Base-by-base conservation (phyloP, 2,797 vertebrate genomes). In the Chanos chanos region DNA sequence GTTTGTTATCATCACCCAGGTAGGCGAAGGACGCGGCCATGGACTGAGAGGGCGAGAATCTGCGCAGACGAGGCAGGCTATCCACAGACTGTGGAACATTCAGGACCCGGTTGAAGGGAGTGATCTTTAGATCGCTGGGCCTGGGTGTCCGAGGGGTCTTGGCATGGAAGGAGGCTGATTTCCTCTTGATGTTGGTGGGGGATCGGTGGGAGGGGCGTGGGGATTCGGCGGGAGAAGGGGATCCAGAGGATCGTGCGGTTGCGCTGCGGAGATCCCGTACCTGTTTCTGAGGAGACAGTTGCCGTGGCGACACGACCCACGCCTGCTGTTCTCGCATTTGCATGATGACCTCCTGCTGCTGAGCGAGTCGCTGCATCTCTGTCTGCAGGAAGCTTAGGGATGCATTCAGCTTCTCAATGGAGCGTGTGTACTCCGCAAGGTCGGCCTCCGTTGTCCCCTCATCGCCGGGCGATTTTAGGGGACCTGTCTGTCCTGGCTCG, bases 331-430 rank as follows among this genome's bases (percentile, higher is more conserved):
- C 96, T 51, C 96, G 88, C 96, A 97, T 98, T 71, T 95, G 94
- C 94, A 99, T 96, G 69, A 99, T 89, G 70, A 97, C 89, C 58
- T 98, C 96, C 81, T 99, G 97, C 76, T 99, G 97, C 75, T 96
- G 92, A 33, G 97, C 92, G 0, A 99, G 72, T 13, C 97, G 90
- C 51, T 98, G 96, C 96, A 99, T 99, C 87, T 99, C 97, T 16
- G 90, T 89, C 70, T 99, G 96, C 27, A 99, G 87, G 66, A 96
- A 93, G 62, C 92, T 92, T 40, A 99, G 64, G 0, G 96, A 98
- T 45, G 91, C 85, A 64, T 98, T 99, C 18, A 98, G 85, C 58
- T 97, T 99, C 57, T 98, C 95, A 40, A 99, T 98, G 25, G 95
- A 98, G 44, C 89, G 93, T 0, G 94, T 99, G 37, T 99, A 98